phyloP scores from a whole-genome alignment of 1,140 invertebrate genomes.

The Hyles euphorbiae region DNA sequence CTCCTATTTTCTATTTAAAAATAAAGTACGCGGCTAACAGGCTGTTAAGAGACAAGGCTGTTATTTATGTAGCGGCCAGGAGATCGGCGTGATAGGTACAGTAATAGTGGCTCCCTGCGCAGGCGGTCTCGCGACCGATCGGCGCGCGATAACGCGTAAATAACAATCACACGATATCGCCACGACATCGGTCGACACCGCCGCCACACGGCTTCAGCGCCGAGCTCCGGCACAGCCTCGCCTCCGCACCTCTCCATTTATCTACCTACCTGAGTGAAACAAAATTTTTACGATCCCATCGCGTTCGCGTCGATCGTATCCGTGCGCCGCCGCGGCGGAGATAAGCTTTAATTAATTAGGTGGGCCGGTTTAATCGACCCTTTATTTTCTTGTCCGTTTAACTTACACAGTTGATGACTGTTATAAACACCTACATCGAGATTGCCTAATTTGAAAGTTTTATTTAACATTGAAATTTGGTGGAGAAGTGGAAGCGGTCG shows the following conservation, averaged over 20 bases:
- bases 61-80: slow-evolving; percentile 13
- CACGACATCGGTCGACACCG: slow-evolving; percentile 26
- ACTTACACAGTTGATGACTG: slow-evolving; percentile 39
- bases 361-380: slow-evolving; percentile 40
- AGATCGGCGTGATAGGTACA: slow-evolving; percentile 12
- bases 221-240: slow-evolving; percentile 15
- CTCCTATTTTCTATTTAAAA: slow-evolving; percentile 8
- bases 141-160: slow-evolving; percentile 43
- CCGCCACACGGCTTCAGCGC: slow-evolving; percentile 15
- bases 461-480: slow-evolving; percentile 10
- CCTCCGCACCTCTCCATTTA: slow-evolving; percentile 24
- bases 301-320: slow-evolving; percentile 32
- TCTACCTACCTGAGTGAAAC: slow-evolving; percentile 33
- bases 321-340: slow-evolving; percentile 13
- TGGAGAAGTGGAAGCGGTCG: no score
- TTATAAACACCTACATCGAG: slow-evolving; percentile 38
- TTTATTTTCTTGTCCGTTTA: slow-evolving; percentile 42
- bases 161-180: slow-evolving; percentile 50
- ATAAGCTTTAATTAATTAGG: slow-evolving; percentile 53
- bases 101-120: slow-evolving; percentile 31
- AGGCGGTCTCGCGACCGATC: slow-evolving; percentile 27
- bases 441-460: slow-evolving; percentile 28
- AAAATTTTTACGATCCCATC: slow-evolving; percentile 38
- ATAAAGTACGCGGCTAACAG: slow-evolving; percentile 12
- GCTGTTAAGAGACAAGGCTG: slow-evolving; percentile 10